Conservation (phyloP, 2,797 vertebrate species). For the Scomberomorus guttatus region DNA sequence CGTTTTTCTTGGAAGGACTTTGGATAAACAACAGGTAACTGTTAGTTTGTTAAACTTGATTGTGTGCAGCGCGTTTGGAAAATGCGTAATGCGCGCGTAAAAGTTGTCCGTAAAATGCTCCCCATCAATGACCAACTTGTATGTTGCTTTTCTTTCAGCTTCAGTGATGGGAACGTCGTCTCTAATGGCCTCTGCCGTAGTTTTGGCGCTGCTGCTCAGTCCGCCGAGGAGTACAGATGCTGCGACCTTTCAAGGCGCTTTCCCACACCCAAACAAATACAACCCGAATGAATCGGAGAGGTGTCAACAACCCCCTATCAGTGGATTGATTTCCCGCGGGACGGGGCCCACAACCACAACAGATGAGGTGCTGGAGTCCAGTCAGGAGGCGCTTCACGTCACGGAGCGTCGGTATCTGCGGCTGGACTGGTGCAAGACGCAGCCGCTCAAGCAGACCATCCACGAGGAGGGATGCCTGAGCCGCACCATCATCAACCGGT, state of each 20-base stretch:
- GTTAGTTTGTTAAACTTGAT: not conserved
- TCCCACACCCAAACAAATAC: constrained; percentile 92
- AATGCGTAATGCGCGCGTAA: constrained; percentile 56
- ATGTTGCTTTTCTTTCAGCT: constrained; percentile 26
- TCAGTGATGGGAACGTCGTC: constrained; percentile 56
- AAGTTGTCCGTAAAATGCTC: constrained; percentile 33
- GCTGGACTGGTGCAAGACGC: constrained; percentile 97
- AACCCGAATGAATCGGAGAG: constrained; percentile 90
- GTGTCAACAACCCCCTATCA: constrained; percentile 83
- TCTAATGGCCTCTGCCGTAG: constrained; percentile 65
- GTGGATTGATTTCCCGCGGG: constrained; percentile 84
- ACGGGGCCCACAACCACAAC: constrained; percentile 82
- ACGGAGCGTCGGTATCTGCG: constrained; percentile 96
- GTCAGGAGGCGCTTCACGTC: constrained; percentile 95
- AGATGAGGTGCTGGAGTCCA: constrained; percentile 95
- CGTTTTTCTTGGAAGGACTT: constrained; percentile 7
- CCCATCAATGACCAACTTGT: not conserved
- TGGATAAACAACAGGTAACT: constrained; percentile 59
- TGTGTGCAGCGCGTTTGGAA: not conserved
- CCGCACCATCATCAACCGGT: constrained; percentile 94
- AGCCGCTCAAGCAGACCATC: constrained; percentile 96
- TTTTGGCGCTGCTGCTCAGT: constrained; percentile 85
- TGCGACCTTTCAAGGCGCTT: constrained; percentile 88
- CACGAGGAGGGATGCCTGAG: constrained; percentile 94
- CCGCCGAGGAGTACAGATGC: constrained; percentile 81